Percentiles rank a stretch among this genome's conserved stretches.
phyloP scores from a whole-genome alignment of 2,888 invertebrate species.

The Fragum whitleyi region DNA sequence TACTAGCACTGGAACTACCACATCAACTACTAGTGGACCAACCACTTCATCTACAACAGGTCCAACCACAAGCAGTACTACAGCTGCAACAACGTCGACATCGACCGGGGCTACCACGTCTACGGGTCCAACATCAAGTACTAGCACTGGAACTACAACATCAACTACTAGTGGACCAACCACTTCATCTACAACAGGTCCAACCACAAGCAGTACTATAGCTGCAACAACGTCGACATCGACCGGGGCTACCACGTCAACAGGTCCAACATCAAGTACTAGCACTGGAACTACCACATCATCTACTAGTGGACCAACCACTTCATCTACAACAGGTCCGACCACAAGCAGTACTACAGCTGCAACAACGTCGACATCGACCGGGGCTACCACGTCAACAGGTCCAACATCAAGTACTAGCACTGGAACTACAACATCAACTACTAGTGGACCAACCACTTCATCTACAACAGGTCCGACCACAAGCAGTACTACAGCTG shows the following conservation, averaged over 20 bases:
- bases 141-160: neutral
- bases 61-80: neutral
- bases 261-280: neutral
- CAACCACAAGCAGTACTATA: neutral
- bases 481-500: neutral
- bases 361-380: constrained; percentile 1
- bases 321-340: neutral
- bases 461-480: neutral
- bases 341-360: neutral
- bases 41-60: neutral
- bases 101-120: neutral
- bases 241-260: neutral
- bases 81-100: constrained; percentile 1
- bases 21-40: constrained; percentile 4
- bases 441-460: constrained; percentile 1
- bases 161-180: constrained; percentile 2
- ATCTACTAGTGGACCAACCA: neutral
- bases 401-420: neutral
- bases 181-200: neutral
- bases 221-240: constrained; percentile 4
- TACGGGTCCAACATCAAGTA: neutral
- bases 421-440: neutral
- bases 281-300: neutral
- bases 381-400: neutral
- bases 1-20: neutral